Evolutionary conservation across 2,797 vertebrate species (phyloP).

Genomic region (Erethizon dorsatum): DNA sequence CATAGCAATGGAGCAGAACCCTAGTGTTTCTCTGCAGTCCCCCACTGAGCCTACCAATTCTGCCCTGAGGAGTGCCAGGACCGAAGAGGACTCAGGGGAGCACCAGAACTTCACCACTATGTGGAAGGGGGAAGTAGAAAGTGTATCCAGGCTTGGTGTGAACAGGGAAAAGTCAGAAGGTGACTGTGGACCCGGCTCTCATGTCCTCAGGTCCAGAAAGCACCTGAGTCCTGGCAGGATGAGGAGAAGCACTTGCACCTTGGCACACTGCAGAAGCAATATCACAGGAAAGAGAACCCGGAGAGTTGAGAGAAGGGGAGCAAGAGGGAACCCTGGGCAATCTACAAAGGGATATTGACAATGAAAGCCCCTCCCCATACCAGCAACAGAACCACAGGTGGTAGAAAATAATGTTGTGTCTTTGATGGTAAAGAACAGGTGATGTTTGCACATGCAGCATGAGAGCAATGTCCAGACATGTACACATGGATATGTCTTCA

Average conservation of each 20-base stretch:
- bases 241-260: not conserved
- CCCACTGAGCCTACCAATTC: too few relatives aligned
- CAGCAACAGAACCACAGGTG: not conserved
- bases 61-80: not conserved
- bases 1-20: accelerated
- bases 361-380: not conserved
- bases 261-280: too few relatives aligned
- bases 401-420: accelerated
- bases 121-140: not conserved
- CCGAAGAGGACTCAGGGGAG: too few relatives aligned
- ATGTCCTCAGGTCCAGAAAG: not conserved
- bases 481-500: not conserved
- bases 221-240: not conserved
- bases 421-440: not conserved
- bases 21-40: accelerated
- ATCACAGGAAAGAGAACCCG: not conserved
- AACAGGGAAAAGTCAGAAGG: too few relatives aligned
- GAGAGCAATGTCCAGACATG: too few relatives aligned
- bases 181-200: accelerated
- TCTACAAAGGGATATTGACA: not conserved
- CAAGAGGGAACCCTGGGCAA: too few relatives aligned
- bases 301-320: not conserved
- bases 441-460: not conserved
- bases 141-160: accelerated
- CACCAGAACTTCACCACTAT: accelerated